phyloP scores from a whole-genome alignment of 2,888 invertebrate genomes.

The Drosophila cyrtoloma region DNA sequence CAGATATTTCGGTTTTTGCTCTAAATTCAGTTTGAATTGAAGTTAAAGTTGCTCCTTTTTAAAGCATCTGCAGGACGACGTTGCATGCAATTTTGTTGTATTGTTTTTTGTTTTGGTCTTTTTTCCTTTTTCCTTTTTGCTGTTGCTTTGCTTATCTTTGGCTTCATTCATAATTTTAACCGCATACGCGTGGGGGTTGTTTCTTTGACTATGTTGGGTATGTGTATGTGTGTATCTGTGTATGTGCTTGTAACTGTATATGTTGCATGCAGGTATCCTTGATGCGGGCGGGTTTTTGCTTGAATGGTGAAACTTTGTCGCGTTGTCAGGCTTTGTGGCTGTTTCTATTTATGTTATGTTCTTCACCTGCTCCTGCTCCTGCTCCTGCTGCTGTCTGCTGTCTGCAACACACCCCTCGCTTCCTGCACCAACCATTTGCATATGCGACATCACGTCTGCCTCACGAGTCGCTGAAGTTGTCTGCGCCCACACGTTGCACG shows the following conservation, averaged over 20 bases:
- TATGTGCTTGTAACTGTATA: conserved; percentile 6
- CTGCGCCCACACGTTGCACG: conserved; percentile 42
- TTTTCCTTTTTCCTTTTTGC: conserved; percentile 15
- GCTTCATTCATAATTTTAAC: conserved; percentile 78
- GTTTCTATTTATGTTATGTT: conserved; percentile 70
- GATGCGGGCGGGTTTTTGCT: conserved; percentile 43
- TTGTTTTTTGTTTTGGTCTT: conserved; percentile 17
- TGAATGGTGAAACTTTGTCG: conserved; percentile 61
- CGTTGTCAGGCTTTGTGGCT: conserved; percentile 72
- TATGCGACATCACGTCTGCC: conserved; percentile 51
- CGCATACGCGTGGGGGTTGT: conserved; percentile 59
- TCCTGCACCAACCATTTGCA: conserved; percentile 7
- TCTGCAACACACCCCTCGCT: conserved; percentile 29
- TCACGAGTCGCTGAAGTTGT: conserved; percentile 38
- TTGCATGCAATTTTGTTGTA: conserved; percentile 17
- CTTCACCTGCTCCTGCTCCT: background rate
- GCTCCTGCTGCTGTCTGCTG: conserved; percentile 45
- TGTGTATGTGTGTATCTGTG: conserved; percentile 27
- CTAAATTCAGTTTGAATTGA: background rate
- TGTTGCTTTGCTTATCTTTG: conserved; percentile 61
- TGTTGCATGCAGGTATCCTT: conserved; percentile 50
- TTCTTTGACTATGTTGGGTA: conserved; percentile 26
- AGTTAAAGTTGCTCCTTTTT: background rate
- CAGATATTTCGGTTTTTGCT: background rate
- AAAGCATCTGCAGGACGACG: conserved; percentile 32